Percentiles rank a stretch among this genome's conserved stretches.
Evolutionary conservation across 2,113 vertebrate genomes (phyloP).

Genomic region (Meleagris gallopavo): DNA sequence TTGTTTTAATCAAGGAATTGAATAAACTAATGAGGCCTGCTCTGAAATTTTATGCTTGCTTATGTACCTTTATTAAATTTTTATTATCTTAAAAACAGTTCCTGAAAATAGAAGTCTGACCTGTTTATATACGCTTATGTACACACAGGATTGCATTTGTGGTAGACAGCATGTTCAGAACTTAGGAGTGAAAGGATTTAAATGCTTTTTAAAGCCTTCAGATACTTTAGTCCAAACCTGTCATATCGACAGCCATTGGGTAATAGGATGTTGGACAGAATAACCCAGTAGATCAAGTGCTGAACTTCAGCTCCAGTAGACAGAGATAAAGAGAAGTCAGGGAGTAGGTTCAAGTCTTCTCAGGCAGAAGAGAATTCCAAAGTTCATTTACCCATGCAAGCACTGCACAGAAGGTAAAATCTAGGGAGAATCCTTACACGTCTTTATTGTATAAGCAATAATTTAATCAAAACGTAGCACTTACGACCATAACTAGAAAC

Average conservation of each 20-base stretch:
- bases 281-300: neutral
- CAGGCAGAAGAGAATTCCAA: neutral
- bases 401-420: neutral
- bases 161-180: neutral
- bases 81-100: neutral
- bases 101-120: neutral
- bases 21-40: neutral
- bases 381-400: neutral
- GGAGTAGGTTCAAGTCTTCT: neutral
- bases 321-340: neutral
- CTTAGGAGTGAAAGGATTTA: neutral
- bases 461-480: neutral
- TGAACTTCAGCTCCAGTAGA: neutral
- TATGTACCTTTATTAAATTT: neutral
- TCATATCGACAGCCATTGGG: neutral
- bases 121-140: neutral
- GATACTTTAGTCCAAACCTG: neutral
- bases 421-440: neutral
- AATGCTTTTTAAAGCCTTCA: neutral
- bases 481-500: neutral
- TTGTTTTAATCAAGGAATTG: neutral
- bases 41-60: neutral
- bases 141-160: neutral
- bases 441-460: neutral
- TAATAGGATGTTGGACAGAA: neutral